phyloP scores from a whole-genome alignment of 2,797 vertebrate species.

The Nannoperca australis region DNA sequence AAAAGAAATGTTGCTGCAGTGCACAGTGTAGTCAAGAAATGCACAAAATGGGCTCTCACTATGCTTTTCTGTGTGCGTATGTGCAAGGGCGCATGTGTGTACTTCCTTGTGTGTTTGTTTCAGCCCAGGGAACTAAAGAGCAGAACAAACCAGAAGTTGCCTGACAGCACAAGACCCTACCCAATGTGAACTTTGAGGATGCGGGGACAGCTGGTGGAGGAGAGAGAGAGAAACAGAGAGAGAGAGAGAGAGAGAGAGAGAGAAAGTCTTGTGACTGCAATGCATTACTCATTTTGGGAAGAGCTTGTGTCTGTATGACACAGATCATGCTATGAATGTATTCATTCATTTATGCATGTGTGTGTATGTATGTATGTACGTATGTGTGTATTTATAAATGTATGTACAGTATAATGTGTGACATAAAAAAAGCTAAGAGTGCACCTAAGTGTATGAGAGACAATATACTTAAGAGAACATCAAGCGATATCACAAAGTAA shows the following conservation, averaged over 20 bases:
- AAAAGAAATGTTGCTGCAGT: slow-evolving; percentile 59
- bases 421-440: background rate
- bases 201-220: slow-evolving; percentile 67
- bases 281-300: slow-evolving; percentile 43
- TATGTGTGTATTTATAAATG: background rate
- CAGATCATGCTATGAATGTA: background rate
- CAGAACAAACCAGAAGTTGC: slow-evolving; percentile 76
- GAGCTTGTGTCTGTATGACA: slow-evolving; percentile 5
- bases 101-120: slow-evolving; percentile 41
- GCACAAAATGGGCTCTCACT: slow-evolving; percentile 61
- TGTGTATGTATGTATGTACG: background rate
- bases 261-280: slow-evolving; percentile 39
- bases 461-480: background rate
- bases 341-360: background rate
- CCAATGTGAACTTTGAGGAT: slow-evolving; percentile 76
- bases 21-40: slow-evolving; percentile 63
- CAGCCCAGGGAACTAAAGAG: slow-evolving; percentile 68
- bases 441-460: background rate
- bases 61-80: slow-evolving; percentile 25
- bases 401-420: background rate
- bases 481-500: slow-evolving; percentile 3
- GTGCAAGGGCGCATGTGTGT: slow-evolving; percentile 20
- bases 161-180: slow-evolving; percentile 70
- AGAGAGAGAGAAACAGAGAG: background rate
- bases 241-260: background rate